phyloP scores from a whole-genome alignment of 1,140 invertebrate genomes.

The Eriocheir sinensis region DNA sequence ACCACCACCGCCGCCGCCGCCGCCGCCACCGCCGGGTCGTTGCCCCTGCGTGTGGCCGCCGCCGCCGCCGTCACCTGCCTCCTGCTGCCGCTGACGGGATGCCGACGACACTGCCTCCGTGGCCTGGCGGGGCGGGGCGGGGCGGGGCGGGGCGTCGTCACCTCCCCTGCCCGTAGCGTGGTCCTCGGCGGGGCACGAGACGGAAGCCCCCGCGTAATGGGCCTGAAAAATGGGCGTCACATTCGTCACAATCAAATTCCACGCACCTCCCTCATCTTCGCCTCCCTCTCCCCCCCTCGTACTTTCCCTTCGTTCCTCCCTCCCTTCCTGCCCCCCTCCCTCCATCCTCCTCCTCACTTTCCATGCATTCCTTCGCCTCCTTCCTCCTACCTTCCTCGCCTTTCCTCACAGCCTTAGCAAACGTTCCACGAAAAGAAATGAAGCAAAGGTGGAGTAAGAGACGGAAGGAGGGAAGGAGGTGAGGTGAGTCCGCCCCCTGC shows the following conservation, averaged over 20 bases:
- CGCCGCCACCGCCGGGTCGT: background rate
- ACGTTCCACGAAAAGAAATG: background rate
- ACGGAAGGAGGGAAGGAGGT: no score
- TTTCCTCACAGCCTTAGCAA: background rate
- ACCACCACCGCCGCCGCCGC: background rate
- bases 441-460: background rate
- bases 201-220: background rate
- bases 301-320: no score
- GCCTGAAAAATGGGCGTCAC: background rate
- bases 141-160: background rate
- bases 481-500: background rate
- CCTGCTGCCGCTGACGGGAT: background rate
- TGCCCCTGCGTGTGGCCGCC: constrained; percentile 7
- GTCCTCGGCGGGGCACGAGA: background rate
- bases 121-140: no score
- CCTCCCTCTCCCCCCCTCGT: background rate
- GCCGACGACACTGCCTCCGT: background rate
- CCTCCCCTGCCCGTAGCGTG: background rate
- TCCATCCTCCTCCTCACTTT: background rate
- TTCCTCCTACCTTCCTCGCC: background rate
- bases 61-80: background rate
- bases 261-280: no score
- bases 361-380: background rate
- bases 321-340: background rate
- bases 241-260: background rate